These are phyloP conservation scores for Dilophus febrilis DNA, from an alignment of 2,888 invertebrate genomes.

Conservation along the genomic window DNA sequence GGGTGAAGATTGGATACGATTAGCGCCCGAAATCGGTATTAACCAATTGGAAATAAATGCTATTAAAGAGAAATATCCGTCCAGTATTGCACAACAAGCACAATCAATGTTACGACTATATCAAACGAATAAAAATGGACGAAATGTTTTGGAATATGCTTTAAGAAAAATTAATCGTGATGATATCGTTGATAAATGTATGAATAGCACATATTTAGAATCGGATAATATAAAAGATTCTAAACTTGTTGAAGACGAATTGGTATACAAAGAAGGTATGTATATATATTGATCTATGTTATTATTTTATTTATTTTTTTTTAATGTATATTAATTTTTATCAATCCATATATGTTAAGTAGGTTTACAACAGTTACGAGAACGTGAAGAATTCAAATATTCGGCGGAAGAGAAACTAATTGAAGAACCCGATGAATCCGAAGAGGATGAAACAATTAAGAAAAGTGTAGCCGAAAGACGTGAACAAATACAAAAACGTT, in stretches of 20 bases:
- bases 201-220: constrained; percentile 34
- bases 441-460: constrained; percentile 44
- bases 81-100: constrained; percentile 58
- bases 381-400: constrained; percentile 55
- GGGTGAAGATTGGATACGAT: constrained; percentile 50
- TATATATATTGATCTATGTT: background rate
- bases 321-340: constrained; percentile 2
- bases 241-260: constrained; percentile 29
- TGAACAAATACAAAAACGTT: constrained; percentile 54
- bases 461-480: constrained; percentile 60
- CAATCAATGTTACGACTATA: constrained; percentile 46
- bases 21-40: constrained; percentile 54
- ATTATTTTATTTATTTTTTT: background rate
- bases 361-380: constrained; percentile 30
- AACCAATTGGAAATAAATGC: constrained; percentile 53
- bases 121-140: constrained; percentile 32
- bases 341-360: background rate
- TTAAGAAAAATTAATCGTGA: constrained; percentile 73
- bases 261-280: constrained; percentile 28
- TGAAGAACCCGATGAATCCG: constrained; percentile 40
- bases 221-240: constrained; percentile 53
- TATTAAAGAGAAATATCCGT: constrained; percentile 56
- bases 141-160: constrained; percentile 64
- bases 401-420: constrained; percentile 67
- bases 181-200: constrained; percentile 78